Evolutionary conservation across 2,888 invertebrate species (phyloP), one percentile per base, ranked within the genome.

Genomic region (Drosophila anomalata): DNA sequence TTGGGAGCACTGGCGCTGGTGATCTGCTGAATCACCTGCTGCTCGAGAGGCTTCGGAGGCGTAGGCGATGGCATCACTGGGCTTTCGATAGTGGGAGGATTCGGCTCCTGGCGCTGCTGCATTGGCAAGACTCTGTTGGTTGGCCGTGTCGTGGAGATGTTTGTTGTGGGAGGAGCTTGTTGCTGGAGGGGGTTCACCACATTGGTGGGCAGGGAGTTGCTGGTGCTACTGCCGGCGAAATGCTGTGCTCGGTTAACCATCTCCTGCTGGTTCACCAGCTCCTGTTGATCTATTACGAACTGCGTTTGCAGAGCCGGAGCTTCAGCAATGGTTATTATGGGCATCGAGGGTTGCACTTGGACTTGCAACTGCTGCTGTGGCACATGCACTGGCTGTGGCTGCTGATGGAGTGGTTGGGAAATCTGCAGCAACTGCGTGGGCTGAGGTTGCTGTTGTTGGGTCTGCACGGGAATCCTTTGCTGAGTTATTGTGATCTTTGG

Each of bases 101-200:
- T 70, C 0, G 70, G 88, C 54, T 94, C 94, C 78, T 94, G 93
- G 57, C 94, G 93, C 72, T 95, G 95, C 82, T 96, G 96, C 93
- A 96, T 94, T 9, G 96, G 96, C 54, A 96, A 88, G 1, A 96
- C 96, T 72, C 96, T 93, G 88, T 95, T 96, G 93, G 96, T 96
- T 44, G 96, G 96, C 65, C 54, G 61, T 8, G 77, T 53, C 17
- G 59, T 63, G 9, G 82, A 55, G n/a, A 75, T 60, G 48, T 67
- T 71, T 5, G 73, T 48, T 6, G 72, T 71, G 39, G 92, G 93
- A 5, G 92, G 63, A 17, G 83, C 68, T 14, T 81, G 84, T 92
- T 93, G 93, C 48, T 93, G 93, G 57, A 95, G 94, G 1, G 95
- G 95, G 87, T 94, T 95, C 0, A 95, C 95, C 55, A 95, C 94